Evolutionary conservation across 2,888 invertebrate species (phyloP).

Genomic region (Coleophora deauratella): DNA sequence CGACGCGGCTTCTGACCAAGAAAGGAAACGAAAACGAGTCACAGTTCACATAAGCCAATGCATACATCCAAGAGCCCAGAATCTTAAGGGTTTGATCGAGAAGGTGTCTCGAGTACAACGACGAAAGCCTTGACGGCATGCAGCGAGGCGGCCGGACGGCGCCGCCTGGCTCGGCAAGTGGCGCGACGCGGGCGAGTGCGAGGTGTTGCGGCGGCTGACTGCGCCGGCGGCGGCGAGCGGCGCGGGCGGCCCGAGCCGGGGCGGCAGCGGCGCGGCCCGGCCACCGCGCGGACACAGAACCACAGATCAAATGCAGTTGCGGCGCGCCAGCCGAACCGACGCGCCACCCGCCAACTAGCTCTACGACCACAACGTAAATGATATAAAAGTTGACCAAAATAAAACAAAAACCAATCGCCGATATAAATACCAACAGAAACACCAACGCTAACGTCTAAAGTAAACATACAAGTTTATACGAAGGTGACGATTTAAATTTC

Average conservation of each 20-base stretch:
- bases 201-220: constrained; percentile 48
- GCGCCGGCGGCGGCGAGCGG: constrained; percentile 18
- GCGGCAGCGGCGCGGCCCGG: constrained; percentile 27
- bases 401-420: constrained; percentile 63
- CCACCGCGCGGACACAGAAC: constrained; percentile 66
- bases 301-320: constrained; percentile 73
- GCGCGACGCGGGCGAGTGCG: constrained; percentile 19
- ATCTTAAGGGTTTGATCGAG: constrained; percentile 72
- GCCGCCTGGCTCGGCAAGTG: constrained; percentile 20
- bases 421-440: constrained; percentile 67
- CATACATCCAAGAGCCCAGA: constrained; percentile 75
- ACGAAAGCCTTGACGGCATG: constrained; percentile 70
- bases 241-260: constrained; percentile 13
- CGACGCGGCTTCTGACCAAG: constrained; percentile 60
- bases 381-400: constrained; percentile 55
- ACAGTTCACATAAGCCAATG: constrained; percentile 75
- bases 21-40: constrained; percentile 75
- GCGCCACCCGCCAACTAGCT: constrained; percentile 66
- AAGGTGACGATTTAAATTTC: constrained; percentile 74
- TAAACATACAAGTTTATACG: constrained; percentile 71
- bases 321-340: constrained; percentile 52
- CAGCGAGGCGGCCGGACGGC: constrained; percentile 62
- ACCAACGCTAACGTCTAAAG: constrained; percentile 72
- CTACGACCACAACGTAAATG: constrained; percentile 70
- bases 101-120: constrained; percentile 65